Base-by-base conservation (phyloP, 2,888 invertebrate species). In the Pheosia tremula region DNA sequence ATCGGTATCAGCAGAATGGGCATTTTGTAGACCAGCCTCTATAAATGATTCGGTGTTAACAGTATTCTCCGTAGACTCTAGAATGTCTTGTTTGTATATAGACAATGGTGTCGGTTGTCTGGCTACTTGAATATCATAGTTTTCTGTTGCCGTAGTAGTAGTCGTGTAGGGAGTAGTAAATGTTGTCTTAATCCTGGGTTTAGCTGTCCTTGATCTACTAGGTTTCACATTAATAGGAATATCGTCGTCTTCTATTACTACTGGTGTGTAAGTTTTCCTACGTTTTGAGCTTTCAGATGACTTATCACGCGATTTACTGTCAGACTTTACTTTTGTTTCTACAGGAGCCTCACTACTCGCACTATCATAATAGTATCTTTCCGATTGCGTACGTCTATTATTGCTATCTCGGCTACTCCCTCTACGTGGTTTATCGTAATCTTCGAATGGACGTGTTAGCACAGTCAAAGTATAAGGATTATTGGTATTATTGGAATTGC, bases 391-490 rank as follows among this genome's bases (percentile, higher is more conserved):
- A 76, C 67, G 68, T 63, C 73, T 77, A 45, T 59, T 74, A 60
- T 59, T 60, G 43, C 62, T 71, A 59, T 66, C 59, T 38, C 57
- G 59, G 47, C n/a, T 66, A 58, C 3, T 63, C 8, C 55, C 67
- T 59, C 68, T 77, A 45, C 68, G 71, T 39, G 77, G 69, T 57
- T 71, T 81, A 61, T 75, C 81, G 67, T 82, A 85, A 67, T 84
- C 86, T 63, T 89, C 86, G 62, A 85, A 81, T 13, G 93, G 90
- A 59, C 89, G 80, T n/a, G 90, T 85, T 74, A 90, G 79, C 66
- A 92, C 84, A 47, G 92, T 94, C 77, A 93, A 81, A 7, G 92
- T 93, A 74, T 94, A 94, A 54, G 90, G 88, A 74, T 88, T 91
- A 78, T 90, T 86, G 68, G 86, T 81, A 76, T 90, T 90, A 75